phyloP scores from a whole-genome alignment of 2,113 vertebrate genomes.

The Ondatra zibethicus region DNA sequence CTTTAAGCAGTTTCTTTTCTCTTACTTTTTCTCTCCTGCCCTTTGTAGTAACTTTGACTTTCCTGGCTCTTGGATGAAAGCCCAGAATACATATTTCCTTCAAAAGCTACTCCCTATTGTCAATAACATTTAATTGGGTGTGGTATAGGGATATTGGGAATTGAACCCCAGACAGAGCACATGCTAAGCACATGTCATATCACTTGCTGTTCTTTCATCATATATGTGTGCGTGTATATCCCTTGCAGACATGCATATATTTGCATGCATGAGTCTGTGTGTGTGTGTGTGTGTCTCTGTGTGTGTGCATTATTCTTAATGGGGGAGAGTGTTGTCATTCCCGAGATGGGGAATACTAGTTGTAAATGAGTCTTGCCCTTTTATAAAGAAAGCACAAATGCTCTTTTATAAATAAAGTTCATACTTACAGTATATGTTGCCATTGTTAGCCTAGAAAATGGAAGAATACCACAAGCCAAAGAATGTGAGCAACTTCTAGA shows the following conservation, averaged over 20 bases:
- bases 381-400: neutral
- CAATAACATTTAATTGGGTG: neutral
- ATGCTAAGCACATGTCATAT: neutral
- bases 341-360: neutral
- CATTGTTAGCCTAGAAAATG: neutral
- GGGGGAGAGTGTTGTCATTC: neutral
- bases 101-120: neutral
- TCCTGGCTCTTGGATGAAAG: slow-evolving; percentile 32
- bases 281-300: neutral
- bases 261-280: neutral
- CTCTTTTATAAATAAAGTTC: neutral
- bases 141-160: neutral
- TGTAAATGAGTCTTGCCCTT: neutral
- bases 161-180: neutral
- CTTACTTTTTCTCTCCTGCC: neutral
- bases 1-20: neutral
- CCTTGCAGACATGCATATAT: neutral
- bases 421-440: neutral
- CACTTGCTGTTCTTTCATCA: too few relatives aligned
- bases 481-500: neutral
- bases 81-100: neutral
- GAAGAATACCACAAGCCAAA: neutral
- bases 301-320: neutral
- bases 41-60: neutral
- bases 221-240: neutral